These are phyloP conservation scores for Lasius fuliginosus DNA, from an alignment of 2,888 invertebrate genomes.

Conservation along the genomic window DNA sequence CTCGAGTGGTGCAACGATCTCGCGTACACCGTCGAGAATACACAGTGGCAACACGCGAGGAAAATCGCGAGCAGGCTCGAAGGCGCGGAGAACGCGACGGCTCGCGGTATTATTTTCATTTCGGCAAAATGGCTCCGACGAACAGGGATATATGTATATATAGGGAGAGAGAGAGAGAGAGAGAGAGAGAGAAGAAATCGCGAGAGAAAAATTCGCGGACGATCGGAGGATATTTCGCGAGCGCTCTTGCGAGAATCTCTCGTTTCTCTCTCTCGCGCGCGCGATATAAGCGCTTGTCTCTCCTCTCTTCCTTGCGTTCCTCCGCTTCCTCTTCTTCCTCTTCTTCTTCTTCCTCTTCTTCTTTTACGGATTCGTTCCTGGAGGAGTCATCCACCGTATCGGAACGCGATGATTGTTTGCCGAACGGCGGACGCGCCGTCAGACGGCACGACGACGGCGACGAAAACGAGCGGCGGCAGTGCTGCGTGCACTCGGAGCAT, in stretches of 20 bases:
- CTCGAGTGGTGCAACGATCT: constrained; percentile 73
- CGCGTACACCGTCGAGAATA: constrained; percentile 73
- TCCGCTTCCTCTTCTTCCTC: constrained; percentile 50
- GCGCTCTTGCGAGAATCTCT: constrained; percentile 9
- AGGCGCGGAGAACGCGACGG: constrained; percentile 58
- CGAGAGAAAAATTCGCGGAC: neutral
- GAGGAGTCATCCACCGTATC: constrained; percentile 71
- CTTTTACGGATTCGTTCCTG: constrained; percentile 63
- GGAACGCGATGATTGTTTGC: constrained; percentile 58
- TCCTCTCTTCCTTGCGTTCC: neutral
- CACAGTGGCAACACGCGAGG: constrained; percentile 67
- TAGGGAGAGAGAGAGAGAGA: neutral
- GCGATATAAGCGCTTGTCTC: neutral
- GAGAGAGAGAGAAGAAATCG: constrained; percentile 13
- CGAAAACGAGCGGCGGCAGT: constrained; percentile 56
- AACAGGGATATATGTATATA: neutral
- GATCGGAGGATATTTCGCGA: constrained; percentile 23
- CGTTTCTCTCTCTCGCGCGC: neutral
- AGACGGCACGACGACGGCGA: constrained; percentile 68
- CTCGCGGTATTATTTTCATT: constrained; percentile 68
- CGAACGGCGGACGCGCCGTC: constrained; percentile 63
- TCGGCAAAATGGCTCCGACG: constrained; percentile 61
- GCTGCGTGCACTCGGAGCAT: constrained; percentile 55
- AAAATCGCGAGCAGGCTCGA: constrained; percentile 69
- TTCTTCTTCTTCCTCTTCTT: constrained; percentile 49